phyloP scores from a whole-genome alignment of 2,888 invertebrate genomes.

The Metalampra italica region DNA sequence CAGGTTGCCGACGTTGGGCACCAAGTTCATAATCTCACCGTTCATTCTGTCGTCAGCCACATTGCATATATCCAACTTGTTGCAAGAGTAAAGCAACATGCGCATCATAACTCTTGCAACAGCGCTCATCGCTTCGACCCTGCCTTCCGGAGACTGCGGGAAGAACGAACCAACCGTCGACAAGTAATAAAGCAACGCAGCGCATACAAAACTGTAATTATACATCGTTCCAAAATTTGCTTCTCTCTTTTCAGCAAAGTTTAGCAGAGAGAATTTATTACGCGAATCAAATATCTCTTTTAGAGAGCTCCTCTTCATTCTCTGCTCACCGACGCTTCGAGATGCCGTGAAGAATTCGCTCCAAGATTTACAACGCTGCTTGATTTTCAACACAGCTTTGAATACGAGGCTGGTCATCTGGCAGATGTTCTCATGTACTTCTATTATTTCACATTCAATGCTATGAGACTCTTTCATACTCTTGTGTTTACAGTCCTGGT shows the following conservation, averaged over 20 bases:
- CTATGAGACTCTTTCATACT: constrained; percentile 6
- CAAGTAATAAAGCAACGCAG: background rate
- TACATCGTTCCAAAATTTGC: background rate
- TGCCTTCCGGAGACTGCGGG: background rate
- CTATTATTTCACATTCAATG: constrained; percentile 4
- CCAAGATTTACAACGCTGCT: constrained; percentile 3
- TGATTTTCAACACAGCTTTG: constrained; percentile 2
- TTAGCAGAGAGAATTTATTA: constrained; percentile 6
- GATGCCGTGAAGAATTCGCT: constrained; percentile 6
- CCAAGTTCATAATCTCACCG: background rate
- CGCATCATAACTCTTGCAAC: constrained; percentile 4
- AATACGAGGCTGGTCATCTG: background rate
- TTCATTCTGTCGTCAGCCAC: background rate
- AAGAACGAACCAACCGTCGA: background rate
- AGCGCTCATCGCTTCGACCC: constrained; percentile 1
- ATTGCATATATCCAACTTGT: constrained; percentile 1
- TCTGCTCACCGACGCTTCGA: background rate
- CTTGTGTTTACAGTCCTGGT: background rate
- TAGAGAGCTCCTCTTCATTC: constrained; percentile 1
- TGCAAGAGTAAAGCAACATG: background rate
- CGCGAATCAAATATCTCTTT: constrained; percentile 7
- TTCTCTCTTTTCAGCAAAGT: background rate
- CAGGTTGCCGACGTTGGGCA: constrained; percentile 4
- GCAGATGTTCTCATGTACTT: background rate
- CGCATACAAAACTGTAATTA: background rate